Evolutionary conservation across 2,797 vertebrate species (phyloP), one percentile per base, ranked within the genome.

Genomic region (Pseudomugil gertrudae): DNA sequence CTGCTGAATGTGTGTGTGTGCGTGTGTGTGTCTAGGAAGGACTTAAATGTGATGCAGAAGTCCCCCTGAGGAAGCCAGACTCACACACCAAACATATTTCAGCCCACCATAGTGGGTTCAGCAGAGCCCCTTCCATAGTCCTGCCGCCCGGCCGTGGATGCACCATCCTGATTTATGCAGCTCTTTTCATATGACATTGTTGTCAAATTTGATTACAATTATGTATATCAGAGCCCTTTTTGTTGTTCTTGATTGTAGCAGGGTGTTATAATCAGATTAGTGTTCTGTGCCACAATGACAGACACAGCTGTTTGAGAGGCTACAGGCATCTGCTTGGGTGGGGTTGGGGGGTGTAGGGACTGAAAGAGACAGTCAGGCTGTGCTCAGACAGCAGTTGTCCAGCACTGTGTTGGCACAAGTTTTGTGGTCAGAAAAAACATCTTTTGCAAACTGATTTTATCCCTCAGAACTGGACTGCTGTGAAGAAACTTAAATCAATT

Each of bases 261-360:
- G 78, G 82, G 78, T 87, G 85, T 84, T 85, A 84, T 90, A 93
- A 93, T 92, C 83, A 90, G 85, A 91, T 90, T 90, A 90, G 74
- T 71, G 76, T 86, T 85, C 87, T 81, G 86, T 56, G 30, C 87
- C 80, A 82, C 84, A 88, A 81, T 78, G 72, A 74, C 66, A 81
- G 86, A 80, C 89, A 90, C 92, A 94, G 92, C 92, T 93, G 92
- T 87, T 89, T 80, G 81, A 90, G 85, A 81, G 79, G 86, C 89
- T 78, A 71, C 82, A 87, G 86, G 76, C 80, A 52, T 91, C 90
- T 88, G 86, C 76, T 76, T 63, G 66, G 73, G 63, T 27, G 64
- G 32, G 55, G 48, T 30, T 38, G 38, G 36, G 54, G 36, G 27
- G 24, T 11, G 43, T 17, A 23, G 53, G 40, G 27, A 54, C 26